These are phyloP conservation scores for Cossypha caffra DNA, from an alignment of 2,797 vertebrate species.

Conservation along the genomic window DNA sequence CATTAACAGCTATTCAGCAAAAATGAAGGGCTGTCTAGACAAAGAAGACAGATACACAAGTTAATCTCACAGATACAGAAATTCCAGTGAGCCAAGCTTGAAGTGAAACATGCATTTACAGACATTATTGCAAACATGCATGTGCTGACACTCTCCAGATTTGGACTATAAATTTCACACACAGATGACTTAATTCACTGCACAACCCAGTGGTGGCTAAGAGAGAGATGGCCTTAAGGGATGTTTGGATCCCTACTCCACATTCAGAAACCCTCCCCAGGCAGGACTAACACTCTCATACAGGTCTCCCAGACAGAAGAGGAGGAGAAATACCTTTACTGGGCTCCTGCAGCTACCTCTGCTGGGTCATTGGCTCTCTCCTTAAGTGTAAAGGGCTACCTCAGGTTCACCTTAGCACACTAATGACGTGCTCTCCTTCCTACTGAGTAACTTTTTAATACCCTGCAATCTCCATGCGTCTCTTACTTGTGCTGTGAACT, in stretches of 20 bases:
- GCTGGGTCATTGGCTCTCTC: not conserved
- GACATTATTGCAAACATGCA: not conserved
- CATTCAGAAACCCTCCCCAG: not conserved
- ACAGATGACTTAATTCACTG: not conserved
- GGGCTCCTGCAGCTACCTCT: not conserved
- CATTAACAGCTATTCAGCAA: not conserved
- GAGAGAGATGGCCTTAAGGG: not conserved
- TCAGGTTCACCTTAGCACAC: not conserved
- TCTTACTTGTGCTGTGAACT: not conserved
- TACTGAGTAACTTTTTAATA: not conserved
- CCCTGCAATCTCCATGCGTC: fast-evolving
- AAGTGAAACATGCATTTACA: not conserved
- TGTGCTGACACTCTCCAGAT: not conserved
- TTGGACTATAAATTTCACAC: not conserved
- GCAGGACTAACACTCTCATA: not conserved
- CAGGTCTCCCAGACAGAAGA: not conserved
- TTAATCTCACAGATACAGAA: not conserved
- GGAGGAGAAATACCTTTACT: not conserved
- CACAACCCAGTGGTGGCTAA: not conserved
- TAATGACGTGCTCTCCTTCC: not conserved
- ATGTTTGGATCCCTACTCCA: not conserved
- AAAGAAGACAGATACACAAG: not conserved
- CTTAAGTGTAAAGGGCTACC: not conserved
- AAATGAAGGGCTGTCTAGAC: not conserved
- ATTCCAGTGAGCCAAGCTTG: not conserved